These are phyloP conservation scores for Crioceris asparagi DNA, from an alignment of 2,888 invertebrate genomes.

Conservation along the genomic window DNA sequence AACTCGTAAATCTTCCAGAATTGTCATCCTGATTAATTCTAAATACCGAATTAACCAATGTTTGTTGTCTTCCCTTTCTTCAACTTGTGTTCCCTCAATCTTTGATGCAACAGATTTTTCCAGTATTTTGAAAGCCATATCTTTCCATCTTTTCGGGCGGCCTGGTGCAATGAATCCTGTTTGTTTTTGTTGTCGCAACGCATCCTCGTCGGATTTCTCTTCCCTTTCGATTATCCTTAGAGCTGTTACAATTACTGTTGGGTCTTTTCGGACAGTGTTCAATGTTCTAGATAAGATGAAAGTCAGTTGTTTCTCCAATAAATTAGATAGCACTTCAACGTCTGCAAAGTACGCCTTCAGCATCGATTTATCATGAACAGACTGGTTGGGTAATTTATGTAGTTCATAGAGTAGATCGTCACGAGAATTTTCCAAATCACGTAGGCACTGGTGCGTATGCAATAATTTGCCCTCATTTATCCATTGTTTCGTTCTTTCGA, in stretches of 20 bases:
- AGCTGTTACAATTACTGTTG: constrained; percentile 91
- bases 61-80: constrained; percentile 82
- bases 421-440: constrained; percentile 91
- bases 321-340: constrained; percentile 79
- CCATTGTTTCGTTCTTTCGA: constrained; percentile 86
- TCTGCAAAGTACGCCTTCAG: constrained; percentile 94
- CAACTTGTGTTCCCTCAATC: constrained; percentile 91
- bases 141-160: constrained; percentile 84
- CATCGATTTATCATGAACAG: constrained; percentile 81
- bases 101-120: constrained; percentile 70
- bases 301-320: constrained; percentile 84
- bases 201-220: constrained; percentile 87
- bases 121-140: constrained; percentile 73
- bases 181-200: constrained; percentile 62
- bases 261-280: constrained; percentile 89
- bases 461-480: constrained; percentile 91
- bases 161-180: constrained; percentile 90
- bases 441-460: constrained; percentile 89
- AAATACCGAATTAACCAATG: constrained; percentile 93
- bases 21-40: constrained; percentile 73
- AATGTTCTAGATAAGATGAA: constrained; percentile 81
- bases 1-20: constrained; percentile 83
- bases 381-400: constrained; percentile 86
- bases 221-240: constrained; percentile 93
- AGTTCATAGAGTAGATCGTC: constrained; percentile 92